Percentiles rank a stretch among this genome's conserved stretches.
These are phyloP conservation scores for Noctua comes DNA, from an alignment of 2,888 invertebrate genomes.

Conservation along the genomic window DNA sequence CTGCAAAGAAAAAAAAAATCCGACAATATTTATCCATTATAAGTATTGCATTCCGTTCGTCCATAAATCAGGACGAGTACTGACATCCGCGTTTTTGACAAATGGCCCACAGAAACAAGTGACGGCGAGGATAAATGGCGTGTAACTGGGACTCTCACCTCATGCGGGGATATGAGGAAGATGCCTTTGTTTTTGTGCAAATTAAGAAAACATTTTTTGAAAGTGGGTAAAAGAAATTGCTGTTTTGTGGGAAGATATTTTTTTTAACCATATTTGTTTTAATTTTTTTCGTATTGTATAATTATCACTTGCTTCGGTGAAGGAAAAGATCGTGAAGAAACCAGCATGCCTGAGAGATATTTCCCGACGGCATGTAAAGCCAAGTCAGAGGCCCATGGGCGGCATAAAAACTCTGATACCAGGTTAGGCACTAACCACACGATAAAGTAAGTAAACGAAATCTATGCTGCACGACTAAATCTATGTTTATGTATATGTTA, in stretches of 20 bases:
- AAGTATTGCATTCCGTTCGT: conserved; percentile 83
- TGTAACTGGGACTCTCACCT: conserved; percentile 80
- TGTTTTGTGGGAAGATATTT: neutral
- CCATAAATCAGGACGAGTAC: conserved; percentile 86
- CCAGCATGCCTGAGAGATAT: too few species aligned
- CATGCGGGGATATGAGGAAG: conserved; percentile 44
- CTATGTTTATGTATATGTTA: neutral
- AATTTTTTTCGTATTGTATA: neutral
- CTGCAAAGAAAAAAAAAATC: conserved; percentile 78
- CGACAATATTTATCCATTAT: conserved; percentile 89
- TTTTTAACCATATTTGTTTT: neutral
- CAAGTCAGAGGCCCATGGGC: too few species aligned
- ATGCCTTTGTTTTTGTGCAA: conserved; percentile 45
- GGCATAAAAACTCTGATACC: too few species aligned
- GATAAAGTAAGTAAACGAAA: neutral
- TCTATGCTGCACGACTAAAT: neutral
- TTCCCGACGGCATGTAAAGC: too few species aligned
- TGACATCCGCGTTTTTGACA: conserved; percentile 89
- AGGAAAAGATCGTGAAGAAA: too few species aligned
- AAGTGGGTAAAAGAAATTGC: neutral
- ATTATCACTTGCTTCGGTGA: too few species aligned
- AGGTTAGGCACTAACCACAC: too few species aligned
- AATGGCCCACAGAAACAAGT: conserved; percentile 85
- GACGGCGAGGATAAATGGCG: conserved; percentile 85
- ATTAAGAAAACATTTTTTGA: conserved; percentile 6